Conservation (phyloP, 92 coral and sea anemone species). For the Hydrozoanthus gracilis region DNA sequence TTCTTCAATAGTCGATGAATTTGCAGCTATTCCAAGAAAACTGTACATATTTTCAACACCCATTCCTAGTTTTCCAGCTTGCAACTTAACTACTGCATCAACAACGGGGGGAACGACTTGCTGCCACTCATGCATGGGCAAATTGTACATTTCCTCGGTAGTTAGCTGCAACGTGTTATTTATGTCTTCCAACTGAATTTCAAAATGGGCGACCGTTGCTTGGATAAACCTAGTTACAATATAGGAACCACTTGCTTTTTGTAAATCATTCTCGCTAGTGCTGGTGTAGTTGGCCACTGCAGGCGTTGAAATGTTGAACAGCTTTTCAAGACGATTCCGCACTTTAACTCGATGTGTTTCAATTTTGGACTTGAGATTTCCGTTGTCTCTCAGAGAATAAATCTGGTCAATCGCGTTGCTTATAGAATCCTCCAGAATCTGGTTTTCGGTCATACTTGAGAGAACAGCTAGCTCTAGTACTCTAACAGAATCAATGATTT, state of each 20-base stretch:
- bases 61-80: slow-evolving; percentile 57
- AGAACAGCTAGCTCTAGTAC: slow-evolving; percentile 51
- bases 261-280: neutral
- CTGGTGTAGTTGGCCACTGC: slow-evolving; percentile 55
- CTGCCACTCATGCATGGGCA: slow-evolving; percentile 68
- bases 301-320: slow-evolving; percentile 61
- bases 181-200: slow-evolving; percentile 48
- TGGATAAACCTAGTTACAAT: slow-evolving; percentile 59
- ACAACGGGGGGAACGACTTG: slow-evolving; percentile 47
- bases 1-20: slow-evolving; percentile 55
- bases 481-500: slow-evolving; percentile 57
- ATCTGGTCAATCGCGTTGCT: slow-evolving; percentile 46
- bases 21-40: slow-evolving; percentile 44
- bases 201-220: slow-evolving; percentile 60
- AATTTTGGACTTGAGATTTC: slow-evolving; percentile 13
- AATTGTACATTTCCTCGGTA: slow-evolving; percentile 40
- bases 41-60: slow-evolving; percentile 37
- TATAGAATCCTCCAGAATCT: slow-evolving; percentile 52
- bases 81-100: slow-evolving; percentile 42
- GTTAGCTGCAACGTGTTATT: slow-evolving; percentile 46
- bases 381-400: slow-evolving; percentile 15
- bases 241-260: slow-evolving; percentile 27
- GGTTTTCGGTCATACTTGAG: slow-evolving; percentile 9
- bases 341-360: slow-evolving; percentile 32
- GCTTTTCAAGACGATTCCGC: neutral